Percentiles rank a stretch among this genome's conserved stretches.
These are phyloP conservation scores for Sturnus vulgaris DNA, from an alignment of 2,113 vertebrate species.

Conservation along the genomic window DNA sequence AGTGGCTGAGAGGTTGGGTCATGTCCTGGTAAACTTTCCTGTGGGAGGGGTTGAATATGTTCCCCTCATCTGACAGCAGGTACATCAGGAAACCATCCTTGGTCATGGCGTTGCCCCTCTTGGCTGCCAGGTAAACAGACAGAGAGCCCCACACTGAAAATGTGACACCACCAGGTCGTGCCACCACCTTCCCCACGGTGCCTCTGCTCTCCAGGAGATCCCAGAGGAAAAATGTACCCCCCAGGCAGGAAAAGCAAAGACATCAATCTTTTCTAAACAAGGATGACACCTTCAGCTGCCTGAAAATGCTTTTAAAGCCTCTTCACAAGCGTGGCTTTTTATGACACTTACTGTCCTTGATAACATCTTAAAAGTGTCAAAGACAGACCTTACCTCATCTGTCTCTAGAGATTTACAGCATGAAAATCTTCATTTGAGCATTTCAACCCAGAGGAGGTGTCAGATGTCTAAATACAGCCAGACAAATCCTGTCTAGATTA, in stretches of 20 bases:
- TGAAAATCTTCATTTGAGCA: background rate
- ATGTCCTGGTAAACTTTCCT: conserved; percentile 89
- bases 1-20: conserved; percentile 90
- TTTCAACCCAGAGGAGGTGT: background rate
- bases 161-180: background rate
- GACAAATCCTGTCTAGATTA: background rate
- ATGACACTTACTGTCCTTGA: background rate
- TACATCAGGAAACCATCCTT: conserved; percentile 95
- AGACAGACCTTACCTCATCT: background rate
- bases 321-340: background rate
- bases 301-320: background rate
- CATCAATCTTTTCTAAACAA: background rate
- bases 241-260: background rate
- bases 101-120: conserved; percentile 79
- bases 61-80: conserved; percentile 80
- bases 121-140: conserved; percentile 73
- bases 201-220: background rate
- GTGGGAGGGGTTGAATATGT: conserved; percentile 81
- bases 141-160: background rate
- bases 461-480: background rate
- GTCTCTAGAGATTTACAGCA: background rate
- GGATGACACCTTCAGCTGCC: background rate
- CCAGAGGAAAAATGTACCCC: background rate
- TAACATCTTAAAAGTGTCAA: background rate
- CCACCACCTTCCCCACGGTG: background rate